Conservation (phyloP, 2,797 vertebrate species). For the Hemitrygon akajei region DNA sequence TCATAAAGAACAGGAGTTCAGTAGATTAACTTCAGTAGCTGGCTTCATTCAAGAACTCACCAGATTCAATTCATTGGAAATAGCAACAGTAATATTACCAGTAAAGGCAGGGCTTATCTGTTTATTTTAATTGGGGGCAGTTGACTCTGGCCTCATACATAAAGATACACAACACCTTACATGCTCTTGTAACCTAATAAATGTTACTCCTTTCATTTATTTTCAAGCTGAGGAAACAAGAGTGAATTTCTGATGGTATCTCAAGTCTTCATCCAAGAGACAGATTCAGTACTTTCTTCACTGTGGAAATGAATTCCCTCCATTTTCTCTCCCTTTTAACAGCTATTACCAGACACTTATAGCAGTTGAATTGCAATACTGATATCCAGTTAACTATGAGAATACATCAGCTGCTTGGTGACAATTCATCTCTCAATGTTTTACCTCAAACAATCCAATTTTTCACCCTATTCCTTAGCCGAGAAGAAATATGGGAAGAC, state of each 20-base stretch:
- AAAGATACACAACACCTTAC: not conserved
- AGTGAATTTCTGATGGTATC: not conserved
- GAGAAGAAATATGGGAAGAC: not conserved
- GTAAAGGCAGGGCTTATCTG: no score
- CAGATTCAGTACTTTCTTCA: not conserved
- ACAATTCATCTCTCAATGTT: not conserved
- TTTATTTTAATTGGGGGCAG: not conserved
- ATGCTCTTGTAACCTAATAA: not conserved
- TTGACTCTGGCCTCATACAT: not conserved
- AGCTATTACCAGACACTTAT: not conserved
- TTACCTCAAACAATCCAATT: no score
- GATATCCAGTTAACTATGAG: not conserved
- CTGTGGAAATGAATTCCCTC: not conserved
- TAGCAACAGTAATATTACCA: not conserved
- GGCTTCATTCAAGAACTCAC: not conserved
- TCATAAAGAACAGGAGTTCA: not conserved
- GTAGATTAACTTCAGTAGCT: not conserved
- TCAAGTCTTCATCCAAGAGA: not conserved
- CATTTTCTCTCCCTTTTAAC: no score
- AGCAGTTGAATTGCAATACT: not conserved
- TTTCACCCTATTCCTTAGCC: not conserved
- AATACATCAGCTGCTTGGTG: not conserved
- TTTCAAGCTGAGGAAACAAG: not conserved
- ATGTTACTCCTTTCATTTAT: not conserved
- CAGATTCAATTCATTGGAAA: not conserved